Base-by-base conservation (phyloP, 2,797 vertebrate species). In the Neosilurus mollespiculum region DNA sequence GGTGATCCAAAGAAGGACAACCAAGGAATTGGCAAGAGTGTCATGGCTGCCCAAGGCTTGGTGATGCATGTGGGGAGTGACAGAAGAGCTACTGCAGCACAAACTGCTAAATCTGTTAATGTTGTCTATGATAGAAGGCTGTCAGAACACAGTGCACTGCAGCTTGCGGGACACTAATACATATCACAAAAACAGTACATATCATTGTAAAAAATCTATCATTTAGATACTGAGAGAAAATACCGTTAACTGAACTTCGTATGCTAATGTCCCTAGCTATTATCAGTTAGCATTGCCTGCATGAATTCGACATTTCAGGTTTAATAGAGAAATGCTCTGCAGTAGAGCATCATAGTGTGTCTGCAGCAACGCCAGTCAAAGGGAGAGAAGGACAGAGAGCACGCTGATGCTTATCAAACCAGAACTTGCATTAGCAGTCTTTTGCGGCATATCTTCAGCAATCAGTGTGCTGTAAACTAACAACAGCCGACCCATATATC, bases 361-460 rank as follows among this genome's bases (percentile, higher is more conserved):
- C 86, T 84, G 81, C 66, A 72, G 78, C 51, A 67, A 81, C 78
- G 56, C 81, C 70, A 86, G 78, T 61, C 49, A 78, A 67, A 43
- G 56, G 54, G 65, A 81, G 43, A 65, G 73, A 43, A 30, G 66
- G 37, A 69, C 51, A 67, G 61, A 30, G 62, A 64, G 18, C 9
- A 9, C 54, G 61, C 70, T 71, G 80, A 80, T 34, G 22, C 59
- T 79, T 66, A 81, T 83, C 82, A 71, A 24, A 14, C 77, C 77
- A 80, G 49, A 66, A 54, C 77, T 16, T 67, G 78, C 80, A 81
- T 71, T 81, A 70, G 49, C 80, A 75, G 56, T 70, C 77, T 85
- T 58, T 58, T 67, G 69, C 59, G n/a, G 51, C 34, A 53, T 30
- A 79, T 78, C 80, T 43, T 53, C 76, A 24, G 20, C 24, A 82